Base-by-base conservation (phyloP, 2,113 vertebrate genomes). In the Saccopteryx bilineata region DNA sequence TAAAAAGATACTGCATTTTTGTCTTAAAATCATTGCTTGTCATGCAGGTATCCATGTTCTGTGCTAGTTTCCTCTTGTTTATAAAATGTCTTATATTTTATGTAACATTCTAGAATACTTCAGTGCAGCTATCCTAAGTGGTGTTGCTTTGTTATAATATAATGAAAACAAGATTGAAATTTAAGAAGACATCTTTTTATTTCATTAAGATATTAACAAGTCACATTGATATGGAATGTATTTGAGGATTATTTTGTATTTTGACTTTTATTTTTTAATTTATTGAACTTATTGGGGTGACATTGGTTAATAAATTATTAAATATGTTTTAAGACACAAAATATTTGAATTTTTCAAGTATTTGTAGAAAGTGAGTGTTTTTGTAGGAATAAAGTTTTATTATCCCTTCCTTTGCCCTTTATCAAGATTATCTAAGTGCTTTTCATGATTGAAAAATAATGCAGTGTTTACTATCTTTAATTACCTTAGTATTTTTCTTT, bases 131-230 rank as follows among this genome's bases (percentile, higher is more conserved):
- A 50, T 13, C 26, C 60, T 85, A 39, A 74, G 61, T 69, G 17
- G 6, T 96, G 1, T 74, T 83, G 48, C 13, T 94, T 81, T 87
- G 63, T 93, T 84, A 69, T 58, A 63, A 91, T 21, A 65, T 52
- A 68, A 24, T 90, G 76, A 94, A 94, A 83, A 60, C 9, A 87
- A 52, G 33, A 48, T 79, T 93, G 39, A 83, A 61, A 65, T 90
- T 92, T 79, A 61, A 48, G 87, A 91, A 63, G 90, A 54, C 5
- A 78, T 18, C 9, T 81, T 96, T 95, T 92, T 86, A 95, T 94
- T 82, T 63, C 26, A 46, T 79, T 95, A 68, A 61, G 23, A 74
- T 76, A 11, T 78, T 90, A 63, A 33, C 1, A 79, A 76, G 28
- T 93, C 54, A 72, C 63, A 74, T 78, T 94, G 48, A 66, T 63